Base-by-base conservation (phyloP, 2,113 vertebrate species). In the Tenebrosternarchus preto region DNA sequence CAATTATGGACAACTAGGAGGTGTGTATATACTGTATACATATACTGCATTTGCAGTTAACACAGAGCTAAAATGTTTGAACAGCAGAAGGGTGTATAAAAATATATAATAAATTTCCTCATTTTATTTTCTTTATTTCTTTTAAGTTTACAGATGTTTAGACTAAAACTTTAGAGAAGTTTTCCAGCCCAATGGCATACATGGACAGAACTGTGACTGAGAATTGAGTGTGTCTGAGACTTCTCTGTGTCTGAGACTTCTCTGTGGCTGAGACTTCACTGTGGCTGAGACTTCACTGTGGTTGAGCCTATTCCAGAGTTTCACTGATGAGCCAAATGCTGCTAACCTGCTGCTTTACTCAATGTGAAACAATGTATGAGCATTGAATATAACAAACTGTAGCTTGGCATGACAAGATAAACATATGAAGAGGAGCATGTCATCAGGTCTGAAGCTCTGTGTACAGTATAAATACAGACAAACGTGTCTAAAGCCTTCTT, bases 361-460 rank as follows among this genome's bases (percentile, higher is more conserved):
- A 78, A 59, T 61, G 67, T 57, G 50, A 75, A 25, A 55, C 50
- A 57, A 25, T 69, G 31, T 12, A 27, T 56, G 64, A 25, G 22
- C 27, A 46, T 74, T 31, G 68, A 81, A 74, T 68, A 75, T 75
- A 61, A 33, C 61, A 31, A 22, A 33, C 39, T 73, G 39, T 63
- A 17, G 39, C 46, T 73, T 80, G 70, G 53, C 61, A 68, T 76
- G 59, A 60, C 56, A 77, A 25, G 19, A 27, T 59, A 59, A 64
- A 77, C 46, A 67, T 15, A 9, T 17, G 36, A 75, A 36, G 27
- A 72, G 11, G 53, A 22, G 27, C 24, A 61, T 84, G 78, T 81
- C 69, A 74, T 84, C 78, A 74, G 53, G 61, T 78, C 75, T 78
- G 53, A 53, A 76, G 43, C 39, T 67, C 29, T 70, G 20, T 67